phyloP scores from a whole-genome alignment of 2,888 invertebrate genomes.

The Mongoloraphidia duomilia region DNA sequence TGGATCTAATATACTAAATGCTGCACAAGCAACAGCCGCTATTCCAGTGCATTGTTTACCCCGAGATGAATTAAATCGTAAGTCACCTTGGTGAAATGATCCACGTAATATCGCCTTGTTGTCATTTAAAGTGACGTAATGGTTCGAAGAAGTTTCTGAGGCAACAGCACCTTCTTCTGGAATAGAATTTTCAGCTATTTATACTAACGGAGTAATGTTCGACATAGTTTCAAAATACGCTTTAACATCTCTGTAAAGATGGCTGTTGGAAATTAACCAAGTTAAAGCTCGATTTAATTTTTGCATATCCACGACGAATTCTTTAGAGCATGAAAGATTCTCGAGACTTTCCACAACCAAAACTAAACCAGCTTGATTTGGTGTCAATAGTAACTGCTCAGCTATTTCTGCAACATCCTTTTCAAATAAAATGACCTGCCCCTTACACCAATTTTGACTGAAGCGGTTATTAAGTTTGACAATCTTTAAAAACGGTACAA shows the following conservation, averaged over 20 bases:
- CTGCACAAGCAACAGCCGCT: conserved; percentile 11
- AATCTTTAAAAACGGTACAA: conserved; percentile 16
- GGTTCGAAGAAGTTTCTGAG: conserved; percentile 4
- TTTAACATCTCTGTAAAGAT: conserved; percentile 9
- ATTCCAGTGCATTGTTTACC: conserved; percentile 11
- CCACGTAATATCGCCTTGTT: conserved; percentile 4
- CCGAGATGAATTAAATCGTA: conserved; percentile 8
- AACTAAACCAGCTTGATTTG: conserved; percentile 13
- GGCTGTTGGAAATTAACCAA: conserved; percentile 10
- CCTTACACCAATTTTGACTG: conserved; percentile 18
- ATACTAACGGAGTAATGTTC: conserved; percentile 2
- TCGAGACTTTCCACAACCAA: conserved; percentile 13
- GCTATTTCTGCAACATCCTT: conserved; percentile 8
- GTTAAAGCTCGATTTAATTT: conserved; percentile 12
- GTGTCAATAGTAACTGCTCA: conserved; percentile 7
- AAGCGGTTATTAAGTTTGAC: conserved; percentile 16
- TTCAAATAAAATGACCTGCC: conserved; percentile 10
- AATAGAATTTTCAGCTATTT: conserved; percentile 3
- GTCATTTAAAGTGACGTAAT: conserved; percentile 3
- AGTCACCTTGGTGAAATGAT: conserved; percentile 9
- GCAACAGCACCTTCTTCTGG: neutral
- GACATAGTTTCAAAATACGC: conserved; percentile 7
- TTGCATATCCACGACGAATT: conserved; percentile 13
- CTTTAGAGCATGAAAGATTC: conserved; percentile 10
- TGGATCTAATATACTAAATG: conserved; percentile 9